Evolutionary conservation across 2,888 invertebrate genomes (phyloP).

Genomic region (Mantis religiosa): DNA sequence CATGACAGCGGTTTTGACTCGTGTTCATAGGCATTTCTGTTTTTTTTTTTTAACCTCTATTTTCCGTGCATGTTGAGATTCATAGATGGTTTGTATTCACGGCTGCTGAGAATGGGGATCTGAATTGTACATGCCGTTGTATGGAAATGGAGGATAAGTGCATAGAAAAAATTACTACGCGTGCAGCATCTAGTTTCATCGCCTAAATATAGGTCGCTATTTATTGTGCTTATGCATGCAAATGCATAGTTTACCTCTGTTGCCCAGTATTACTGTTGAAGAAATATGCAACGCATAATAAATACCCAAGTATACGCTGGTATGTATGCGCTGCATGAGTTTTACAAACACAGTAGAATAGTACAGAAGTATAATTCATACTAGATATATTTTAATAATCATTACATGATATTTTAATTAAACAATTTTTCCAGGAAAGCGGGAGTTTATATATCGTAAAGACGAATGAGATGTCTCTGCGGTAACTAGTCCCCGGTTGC

Average conservation of each 20-base stretch:
- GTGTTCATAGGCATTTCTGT: not conserved
- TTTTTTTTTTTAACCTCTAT: not conserved
- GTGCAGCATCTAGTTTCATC: too few species aligned
- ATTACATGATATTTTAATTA: too few species aligned
- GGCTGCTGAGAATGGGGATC: not conserved
- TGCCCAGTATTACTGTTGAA: not conserved
- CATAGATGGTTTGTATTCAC: not conserved
- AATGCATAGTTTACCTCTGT: not conserved
- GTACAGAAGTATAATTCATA: too few species aligned
- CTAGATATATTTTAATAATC: too few species aligned
- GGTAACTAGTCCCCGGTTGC: too few species aligned
- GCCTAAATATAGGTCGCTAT: too few species aligned
- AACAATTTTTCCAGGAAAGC: too few species aligned
- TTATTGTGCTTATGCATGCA: not conserved
- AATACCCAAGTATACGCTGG: not conserved
- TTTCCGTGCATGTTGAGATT: not conserved
- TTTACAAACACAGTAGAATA: too few species aligned
- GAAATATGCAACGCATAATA: not conserved
- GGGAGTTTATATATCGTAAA: too few species aligned
- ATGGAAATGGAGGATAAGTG: not conserved
- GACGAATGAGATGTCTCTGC: too few species aligned
- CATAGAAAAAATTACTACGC: not conserved
- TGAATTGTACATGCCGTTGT: not conserved
- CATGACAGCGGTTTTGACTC: not conserved
- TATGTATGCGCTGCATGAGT: too few species aligned